Evolutionary conservation across 2,888 invertebrate genomes (phyloP).

Genomic region (Tipula lateralis): DNA sequence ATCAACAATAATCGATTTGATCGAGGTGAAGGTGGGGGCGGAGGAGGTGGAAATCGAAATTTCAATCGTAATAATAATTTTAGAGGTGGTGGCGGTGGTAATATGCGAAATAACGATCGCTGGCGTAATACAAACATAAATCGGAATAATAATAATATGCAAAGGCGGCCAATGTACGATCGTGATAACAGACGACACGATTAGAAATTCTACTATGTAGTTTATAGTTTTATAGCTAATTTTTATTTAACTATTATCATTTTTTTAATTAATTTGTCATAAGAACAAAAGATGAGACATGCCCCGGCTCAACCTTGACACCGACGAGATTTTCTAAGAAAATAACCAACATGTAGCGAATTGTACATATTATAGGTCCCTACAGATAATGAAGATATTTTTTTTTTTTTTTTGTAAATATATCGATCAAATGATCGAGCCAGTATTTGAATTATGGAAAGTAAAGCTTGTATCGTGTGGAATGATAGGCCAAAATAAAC

Average conservation of each 20-base stretch:
- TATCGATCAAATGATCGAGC: not conserved
- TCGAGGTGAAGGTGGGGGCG: conserved; percentile 33
- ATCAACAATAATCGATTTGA: conserved; percentile 37
- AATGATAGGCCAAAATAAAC: not conserved
- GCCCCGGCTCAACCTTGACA: not conserved
- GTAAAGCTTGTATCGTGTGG: not conserved
- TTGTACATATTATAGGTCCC: not conserved
- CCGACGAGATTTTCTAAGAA: not conserved
- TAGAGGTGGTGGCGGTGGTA: not conserved
- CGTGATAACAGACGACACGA: conserved; percentile 28
- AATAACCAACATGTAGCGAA: not conserved
- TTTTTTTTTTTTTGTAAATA: not conserved
- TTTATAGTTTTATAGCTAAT: not conserved
- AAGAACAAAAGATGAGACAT: not conserved
- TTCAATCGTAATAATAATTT: conserved; percentile 15
- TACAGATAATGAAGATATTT: not conserved
- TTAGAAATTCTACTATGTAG: not conserved
- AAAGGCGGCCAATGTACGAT: conserved; percentile 7
- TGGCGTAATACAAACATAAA: not conserved
- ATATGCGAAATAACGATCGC: not conserved
- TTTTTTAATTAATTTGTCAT: not conserved
- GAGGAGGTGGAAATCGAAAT: not conserved
- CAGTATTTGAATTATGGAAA: not conserved
- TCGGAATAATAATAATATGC: not conserved
- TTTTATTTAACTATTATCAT: not conserved